Conservation (phyloP, 2,113 vertebrate genomes). For the Trogon melanurus region DNA sequence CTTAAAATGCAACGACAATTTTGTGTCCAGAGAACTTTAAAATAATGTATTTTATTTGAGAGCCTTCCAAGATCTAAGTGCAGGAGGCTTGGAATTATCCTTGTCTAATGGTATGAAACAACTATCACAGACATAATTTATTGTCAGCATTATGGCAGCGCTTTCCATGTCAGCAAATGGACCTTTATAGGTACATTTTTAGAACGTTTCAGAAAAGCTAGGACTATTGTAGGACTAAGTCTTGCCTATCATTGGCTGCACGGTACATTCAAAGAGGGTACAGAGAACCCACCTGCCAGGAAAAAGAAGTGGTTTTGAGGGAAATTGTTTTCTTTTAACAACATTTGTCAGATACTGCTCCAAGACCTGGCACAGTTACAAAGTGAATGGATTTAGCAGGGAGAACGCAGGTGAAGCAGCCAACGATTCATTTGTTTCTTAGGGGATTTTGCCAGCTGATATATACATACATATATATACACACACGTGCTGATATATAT, state of each 20-base stretch:
- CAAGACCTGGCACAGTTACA: background rate
- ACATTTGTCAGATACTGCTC: background rate
- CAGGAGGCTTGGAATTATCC: conserved; percentile 6
- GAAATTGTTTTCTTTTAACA: background rate
- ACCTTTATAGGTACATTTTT: background rate
- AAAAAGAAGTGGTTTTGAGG: background rate
- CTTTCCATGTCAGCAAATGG: background rate
- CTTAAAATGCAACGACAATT: background rate
- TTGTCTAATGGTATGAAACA: conserved; percentile 42
- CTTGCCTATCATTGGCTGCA: background rate
- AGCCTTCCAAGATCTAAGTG: conserved; percentile 44
- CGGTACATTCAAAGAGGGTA: background rate
- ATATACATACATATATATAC: background rate
- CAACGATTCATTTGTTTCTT: background rate
- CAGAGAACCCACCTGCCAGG: background rate
- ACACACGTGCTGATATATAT: background rate
- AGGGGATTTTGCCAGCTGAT: background rate
- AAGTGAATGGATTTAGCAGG: background rate
- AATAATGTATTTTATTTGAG: conserved; percentile 25
- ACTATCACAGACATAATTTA: background rate
- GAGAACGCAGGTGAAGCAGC: background rate
- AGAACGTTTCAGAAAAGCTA: background rate
- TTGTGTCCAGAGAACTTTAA: background rate
- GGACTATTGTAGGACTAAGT: background rate
- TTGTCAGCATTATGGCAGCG: background rate